Evolutionary conservation across 2,888 invertebrate species (phyloP).

Genomic region (Venusia cambrica): DNA sequence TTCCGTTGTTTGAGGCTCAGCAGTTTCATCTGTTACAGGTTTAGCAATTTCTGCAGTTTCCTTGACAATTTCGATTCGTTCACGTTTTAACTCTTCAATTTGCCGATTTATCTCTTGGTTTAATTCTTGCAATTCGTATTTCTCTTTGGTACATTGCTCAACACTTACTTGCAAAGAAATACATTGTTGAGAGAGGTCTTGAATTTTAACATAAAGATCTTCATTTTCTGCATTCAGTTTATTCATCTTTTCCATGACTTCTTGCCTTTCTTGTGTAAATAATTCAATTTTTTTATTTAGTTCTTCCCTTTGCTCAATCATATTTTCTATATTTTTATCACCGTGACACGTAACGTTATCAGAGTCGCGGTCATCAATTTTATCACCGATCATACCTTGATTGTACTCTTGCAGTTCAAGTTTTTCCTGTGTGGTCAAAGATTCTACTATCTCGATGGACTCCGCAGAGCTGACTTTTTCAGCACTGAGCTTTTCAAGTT

Average conservation of each 20-base stretch:
- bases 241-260: constrained; percentile 86
- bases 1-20: constrained; percentile 50
- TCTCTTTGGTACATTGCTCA: constrained; percentile 68
- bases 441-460: constrained; percentile 88
- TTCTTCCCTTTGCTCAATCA: constrained; percentile 84
- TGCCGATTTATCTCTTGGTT: constrained; percentile 62
- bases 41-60: constrained; percentile 63
- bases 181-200: constrained; percentile 76
- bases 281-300: constrained; percentile 85
- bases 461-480: constrained; percentile 88
- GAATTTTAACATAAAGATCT: constrained; percentile 69
- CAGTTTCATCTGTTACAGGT: constrained; percentile 51
- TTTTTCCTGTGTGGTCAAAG: constrained; percentile 86
- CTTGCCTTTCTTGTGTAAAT: constrained; percentile 85
- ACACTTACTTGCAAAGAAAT: constrained; percentile 64
- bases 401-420: constrained; percentile 85
- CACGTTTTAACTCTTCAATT: constrained; percentile 66
- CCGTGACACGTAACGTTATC: constrained; percentile 51
- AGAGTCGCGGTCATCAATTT: constrained; percentile 38
- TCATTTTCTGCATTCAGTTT: constrained; percentile 82
- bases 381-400: constrained; percentile 65
- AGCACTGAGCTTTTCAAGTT: constrained; percentile 86
- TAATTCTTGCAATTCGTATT: constrained; percentile 53
- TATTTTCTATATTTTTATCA: constrained; percentile 77
- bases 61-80: constrained; percentile 65